Base-by-base conservation (phyloP, 2,113 vertebrate genomes). In the Eira barbara region DNA sequence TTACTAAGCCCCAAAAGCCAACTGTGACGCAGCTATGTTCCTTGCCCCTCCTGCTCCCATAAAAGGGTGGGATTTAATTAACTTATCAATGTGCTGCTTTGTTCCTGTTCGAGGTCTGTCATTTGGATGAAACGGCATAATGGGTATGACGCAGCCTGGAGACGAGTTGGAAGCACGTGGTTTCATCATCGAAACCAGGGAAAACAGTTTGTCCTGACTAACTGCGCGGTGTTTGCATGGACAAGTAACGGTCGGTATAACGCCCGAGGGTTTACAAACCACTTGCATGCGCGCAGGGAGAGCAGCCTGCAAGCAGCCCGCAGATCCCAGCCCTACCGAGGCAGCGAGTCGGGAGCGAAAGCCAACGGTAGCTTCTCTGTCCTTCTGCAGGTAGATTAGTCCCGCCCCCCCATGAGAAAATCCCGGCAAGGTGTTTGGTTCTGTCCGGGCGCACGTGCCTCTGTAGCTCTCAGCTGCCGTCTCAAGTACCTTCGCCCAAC, bases 211-310 rank as follows among this genome's bases (percentile, higher is more conserved):
- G 71, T 21, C 61, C 67, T 49, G 2, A 4, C 15, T 1, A 34
- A 17, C 3, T 2, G 3, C 0, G 79, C 3, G 34, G 0, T 0
- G 1, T 21, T 12, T 36, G 83, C 42, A 0, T 0, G n/a, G 67
- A 7, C 3, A 0, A 0, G 17, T 0, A 34, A 65, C 13, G 31
- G 2, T 4, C 15, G 2, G 7, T 0, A 0, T 0, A 0, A 0
- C 0, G 57, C 25, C 6, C 14, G 18, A 0, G 34, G 0, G 10
- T 25, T 21, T 18, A 3, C 45, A 7, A 2, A 7, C 13, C 21
- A 15, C 42, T 4, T 2, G 2, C 7, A 0, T 0, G 34, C n/a
- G 4, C 55, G 1, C 2, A 7, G 42, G 18, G 2, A 2, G 29
- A 13, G 57, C 25, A 9, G 4, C 1, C 0, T n/a, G 0, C 1